These are phyloP conservation scores for Melanargia galathea DNA, from an alignment of 2,888 invertebrate species.

Conservation along the genomic window DNA sequence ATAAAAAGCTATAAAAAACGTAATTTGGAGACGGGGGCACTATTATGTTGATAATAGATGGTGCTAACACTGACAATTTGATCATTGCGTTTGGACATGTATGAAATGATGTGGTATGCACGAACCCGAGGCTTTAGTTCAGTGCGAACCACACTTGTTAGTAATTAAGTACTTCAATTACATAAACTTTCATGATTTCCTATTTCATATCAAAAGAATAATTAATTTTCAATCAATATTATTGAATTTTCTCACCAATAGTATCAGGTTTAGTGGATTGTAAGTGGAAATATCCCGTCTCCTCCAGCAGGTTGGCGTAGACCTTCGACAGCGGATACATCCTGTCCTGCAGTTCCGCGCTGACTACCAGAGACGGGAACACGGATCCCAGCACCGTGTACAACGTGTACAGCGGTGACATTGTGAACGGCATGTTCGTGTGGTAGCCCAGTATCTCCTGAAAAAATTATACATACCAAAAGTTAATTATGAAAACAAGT, in stretches of 20 bases:
- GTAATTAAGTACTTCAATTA: too few species aligned
- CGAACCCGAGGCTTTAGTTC: too few species aligned
- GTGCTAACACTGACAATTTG: too few species aligned
- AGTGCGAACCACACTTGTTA: too few species aligned
- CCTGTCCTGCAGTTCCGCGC: conserved; percentile 52
- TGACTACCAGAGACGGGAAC: conserved; percentile 82
- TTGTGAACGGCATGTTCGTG: conserved; percentile 82
- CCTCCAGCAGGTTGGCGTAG: conserved; percentile 49
- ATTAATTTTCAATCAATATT: too few species aligned
- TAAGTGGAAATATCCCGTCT: conserved; percentile 81
- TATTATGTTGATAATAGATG: not conserved
- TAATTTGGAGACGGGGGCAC: too few species aligned
- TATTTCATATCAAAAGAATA: too few species aligned
- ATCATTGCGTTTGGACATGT: too few species aligned
- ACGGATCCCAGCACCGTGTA: conserved; percentile 74
- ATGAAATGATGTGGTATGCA: too few species aligned
- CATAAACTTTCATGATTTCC: too few species aligned
- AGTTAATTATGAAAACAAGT: too few species aligned
- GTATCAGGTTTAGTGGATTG: conserved; percentile 94
- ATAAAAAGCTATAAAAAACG: too few species aligned
- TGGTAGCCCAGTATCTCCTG: conserved; percentile 79
- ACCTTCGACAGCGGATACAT: conserved; percentile 55
- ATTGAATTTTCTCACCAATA: conserved; percentile 78
- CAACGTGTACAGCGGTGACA: conserved; percentile 49
- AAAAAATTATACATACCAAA: conserved; percentile 37